Base-by-base conservation (phyloP, 2,113 vertebrate species). In the Zootoca vivipara region DNA sequence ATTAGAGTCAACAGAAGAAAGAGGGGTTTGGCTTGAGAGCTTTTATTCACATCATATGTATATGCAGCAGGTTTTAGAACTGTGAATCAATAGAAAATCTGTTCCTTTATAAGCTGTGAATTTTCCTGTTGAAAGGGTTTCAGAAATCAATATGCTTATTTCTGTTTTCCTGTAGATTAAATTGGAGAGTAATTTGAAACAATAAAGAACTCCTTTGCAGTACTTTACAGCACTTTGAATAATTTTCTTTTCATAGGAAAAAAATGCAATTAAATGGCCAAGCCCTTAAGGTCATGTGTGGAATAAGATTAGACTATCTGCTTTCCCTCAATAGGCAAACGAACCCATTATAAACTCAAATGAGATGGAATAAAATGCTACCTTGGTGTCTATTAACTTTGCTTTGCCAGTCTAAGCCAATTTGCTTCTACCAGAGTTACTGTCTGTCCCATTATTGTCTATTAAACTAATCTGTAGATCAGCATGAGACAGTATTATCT, bases 361-460 rank as follows among this genome's bases (percentile, higher is more conserved):
- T 38, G 72, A 77, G 78, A 69, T 69, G 7, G 33, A 86, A 69
- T 78, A 69, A 86, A 82, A 77, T 70, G 67, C 28, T 70, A 73
- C 77, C 82, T 85, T 79, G 84, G 64, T 82, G 74, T 78, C 84
- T 86, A 86, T 82, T 82, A 86, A 86, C 6, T 67, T 89, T 69
- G 26, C 58, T 81, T 77, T 82, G 73, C 46, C 77, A 86, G 20
- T 38, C 20, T 83, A 83, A 88, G 62, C 70, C 89, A 70, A 58
- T 89, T 89, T 90, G 62, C 78, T 85, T 73, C 83, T 35, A 69
- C 70, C 10, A 58, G 78, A 56, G 12, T 89, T 85, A 89, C 22
- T 42, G 15, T 77, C 18, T 77, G 33, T 16, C 2, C 38, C 18
- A 35, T 69, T 82, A 86, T 86, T 82, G 75, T 58, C 78, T 85